Evolutionary conservation across 2,888 invertebrate genomes (phyloP).

Genomic region (Troides helena): DNA sequence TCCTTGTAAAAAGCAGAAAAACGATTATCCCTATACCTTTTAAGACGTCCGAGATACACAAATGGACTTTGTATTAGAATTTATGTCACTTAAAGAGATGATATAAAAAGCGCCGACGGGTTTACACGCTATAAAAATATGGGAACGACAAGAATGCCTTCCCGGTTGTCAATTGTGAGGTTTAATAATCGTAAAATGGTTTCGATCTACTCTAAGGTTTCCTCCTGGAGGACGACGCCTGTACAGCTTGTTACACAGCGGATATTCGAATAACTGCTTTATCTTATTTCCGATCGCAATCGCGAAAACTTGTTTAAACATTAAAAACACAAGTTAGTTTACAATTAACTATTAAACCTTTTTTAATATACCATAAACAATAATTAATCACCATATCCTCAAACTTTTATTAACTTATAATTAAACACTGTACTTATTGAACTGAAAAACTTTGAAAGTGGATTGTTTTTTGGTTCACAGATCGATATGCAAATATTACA

Average conservation of each 20-base stretch:
- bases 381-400: no score
- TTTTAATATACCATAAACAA: not conserved
- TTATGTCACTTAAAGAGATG: constrained; percentile 79
- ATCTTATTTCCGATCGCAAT: not conserved
- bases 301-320: not conserved
- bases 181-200: constrained; percentile 79
- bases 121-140: constrained; percentile 81
- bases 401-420: no score
- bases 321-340: not conserved
- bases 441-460: constrained; percentile 30
- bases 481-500: constrained; percentile 52
- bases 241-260: constrained; percentile 14
- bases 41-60: constrained; percentile 80
- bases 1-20: constrained; percentile 80
- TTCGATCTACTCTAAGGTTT: constrained; percentile 61
- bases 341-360: not conserved
- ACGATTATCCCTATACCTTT: constrained; percentile 79
- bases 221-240: constrained; percentile 22
- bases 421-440: no score
- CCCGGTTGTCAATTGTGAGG: constrained; percentile 75
- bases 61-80: constrained; percentile 81
- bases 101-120: constrained; percentile 77
- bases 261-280: constrained; percentile 16
- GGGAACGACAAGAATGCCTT: constrained; percentile 73
- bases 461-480: constrained; percentile 48